phyloP scores from a whole-genome alignment of 2,113 vertebrate genomes.

The Uria aalge region DNA sequence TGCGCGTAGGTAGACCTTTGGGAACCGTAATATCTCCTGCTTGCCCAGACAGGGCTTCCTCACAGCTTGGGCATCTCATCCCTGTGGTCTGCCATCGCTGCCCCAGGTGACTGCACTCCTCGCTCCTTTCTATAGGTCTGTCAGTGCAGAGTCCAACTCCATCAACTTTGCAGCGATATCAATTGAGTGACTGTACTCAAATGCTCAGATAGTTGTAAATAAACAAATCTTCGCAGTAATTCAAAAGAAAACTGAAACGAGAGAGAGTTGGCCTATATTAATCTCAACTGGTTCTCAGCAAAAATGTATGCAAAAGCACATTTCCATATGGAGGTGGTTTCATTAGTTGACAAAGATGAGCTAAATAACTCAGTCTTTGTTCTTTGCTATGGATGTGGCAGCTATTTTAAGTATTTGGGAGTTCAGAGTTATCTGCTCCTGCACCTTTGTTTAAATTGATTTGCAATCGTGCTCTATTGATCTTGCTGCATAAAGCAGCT shows the following conservation, averaged over 20 bases:
- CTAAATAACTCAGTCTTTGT: constrained; percentile 15
- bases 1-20: neutral
- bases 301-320: neutral
- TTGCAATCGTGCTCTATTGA: constrained; percentile 23
- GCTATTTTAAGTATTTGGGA: constrained; percentile 45
- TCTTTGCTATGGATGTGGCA: neutral
- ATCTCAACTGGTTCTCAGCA: neutral
- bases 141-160: neutral
- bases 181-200: neutral
- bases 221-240: neutral
- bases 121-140: neutral
- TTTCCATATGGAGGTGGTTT: constrained; percentile 26
- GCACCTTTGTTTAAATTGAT: constrained; percentile 52
- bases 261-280: neutral
- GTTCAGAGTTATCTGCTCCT: constrained; percentile 46
- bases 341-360: neutral
- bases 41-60: neutral
- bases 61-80: neutral
- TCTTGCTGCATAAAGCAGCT: constrained; percentile 44
- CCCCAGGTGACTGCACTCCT: neutral
- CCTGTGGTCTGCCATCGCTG: accelerated
- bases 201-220: constrained; percentile 4
- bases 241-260: neutral
- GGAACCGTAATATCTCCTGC: neutral
- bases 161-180: neutral